phyloP scores from a whole-genome alignment of 2,888 invertebrate genomes.

The Branchipolynoe longqiensis region DNA sequence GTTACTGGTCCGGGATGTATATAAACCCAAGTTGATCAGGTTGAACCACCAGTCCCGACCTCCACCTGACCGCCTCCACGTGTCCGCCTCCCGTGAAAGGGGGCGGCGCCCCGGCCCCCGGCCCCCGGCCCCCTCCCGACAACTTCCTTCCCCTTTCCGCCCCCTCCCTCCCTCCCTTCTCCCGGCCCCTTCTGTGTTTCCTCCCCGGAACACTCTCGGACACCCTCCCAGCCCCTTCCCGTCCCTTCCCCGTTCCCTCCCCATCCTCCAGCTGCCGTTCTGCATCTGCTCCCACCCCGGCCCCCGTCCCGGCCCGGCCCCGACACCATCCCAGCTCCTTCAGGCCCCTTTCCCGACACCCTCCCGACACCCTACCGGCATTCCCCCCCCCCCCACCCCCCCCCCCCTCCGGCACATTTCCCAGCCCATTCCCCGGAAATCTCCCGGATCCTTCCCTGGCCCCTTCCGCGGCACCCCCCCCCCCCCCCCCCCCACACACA shows the following conservation, averaged over 20 bases:
- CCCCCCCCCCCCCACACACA: too few species aligned
- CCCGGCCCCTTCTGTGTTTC: not conserved
- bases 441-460: not conserved
- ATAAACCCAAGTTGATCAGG: slow-evolving; percentile 27
- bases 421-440: too few species aligned
- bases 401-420: too few species aligned
- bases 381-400: too few species aligned
- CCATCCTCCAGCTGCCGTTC: not conserved
- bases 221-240: not conserved
- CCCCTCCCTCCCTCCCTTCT: not conserved
- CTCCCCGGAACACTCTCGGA: not conserved
- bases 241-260: not conserved
- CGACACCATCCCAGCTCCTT: not conserved
- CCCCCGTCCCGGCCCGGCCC: not conserved
- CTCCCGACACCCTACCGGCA: too few species aligned
- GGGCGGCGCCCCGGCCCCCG: not conserved
- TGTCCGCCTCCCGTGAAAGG: not conserved
- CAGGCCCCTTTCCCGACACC: not conserved
- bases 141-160: not conserved
- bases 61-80: not conserved
- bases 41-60: not conserved
- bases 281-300: too few species aligned
- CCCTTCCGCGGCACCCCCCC: not conserved
- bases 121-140: not conserved
- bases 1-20: not conserved